Evolutionary conservation across 2,113 vertebrate genomes (phyloP).

Genomic region (Pogona vitticeps): DNA sequence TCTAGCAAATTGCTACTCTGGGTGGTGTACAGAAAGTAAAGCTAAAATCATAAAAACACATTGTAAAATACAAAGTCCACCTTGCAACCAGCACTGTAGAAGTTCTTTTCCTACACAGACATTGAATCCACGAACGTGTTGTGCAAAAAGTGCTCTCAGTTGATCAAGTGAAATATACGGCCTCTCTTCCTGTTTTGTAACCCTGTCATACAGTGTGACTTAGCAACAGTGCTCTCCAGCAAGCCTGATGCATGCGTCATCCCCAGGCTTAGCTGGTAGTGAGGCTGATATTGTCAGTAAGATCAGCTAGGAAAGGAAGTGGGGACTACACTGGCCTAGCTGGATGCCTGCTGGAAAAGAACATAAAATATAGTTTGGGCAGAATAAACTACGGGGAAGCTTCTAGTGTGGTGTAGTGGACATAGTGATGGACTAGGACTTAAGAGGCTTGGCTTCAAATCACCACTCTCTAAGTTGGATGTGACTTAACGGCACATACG

Average conservation of each 20-base stretch:
- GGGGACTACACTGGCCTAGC: background rate
- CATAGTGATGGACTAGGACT: too few species aligned
- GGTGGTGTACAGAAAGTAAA: too few species aligned
- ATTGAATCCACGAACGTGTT: too few species aligned
- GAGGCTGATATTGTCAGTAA: background rate
- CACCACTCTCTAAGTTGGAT: too few species aligned
- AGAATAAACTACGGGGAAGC: background rate
- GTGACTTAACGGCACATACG: too few species aligned
- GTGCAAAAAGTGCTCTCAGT: background rate
- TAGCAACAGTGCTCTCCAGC: background rate
- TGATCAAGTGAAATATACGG: too few species aligned
- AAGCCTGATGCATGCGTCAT: constrained; percentile 4
- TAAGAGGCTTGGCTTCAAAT: too few species aligned
- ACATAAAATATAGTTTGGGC: background rate
- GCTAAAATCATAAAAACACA: too few species aligned
- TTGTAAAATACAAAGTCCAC: too few species aligned
- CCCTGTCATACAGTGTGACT: background rate
- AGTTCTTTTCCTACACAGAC: background rate
- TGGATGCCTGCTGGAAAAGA: too few species aligned
- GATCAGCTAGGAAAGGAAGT: background rate
- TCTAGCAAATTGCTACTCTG: too few species aligned
- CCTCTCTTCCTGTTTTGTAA: background rate
- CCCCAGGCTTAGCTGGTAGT: background rate
- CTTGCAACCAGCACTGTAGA: background rate
- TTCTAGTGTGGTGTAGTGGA: fast-evolving